phyloP scores from a whole-genome alignment of 2,113 vertebrate genomes.

The Serilophus lunatus region DNA sequence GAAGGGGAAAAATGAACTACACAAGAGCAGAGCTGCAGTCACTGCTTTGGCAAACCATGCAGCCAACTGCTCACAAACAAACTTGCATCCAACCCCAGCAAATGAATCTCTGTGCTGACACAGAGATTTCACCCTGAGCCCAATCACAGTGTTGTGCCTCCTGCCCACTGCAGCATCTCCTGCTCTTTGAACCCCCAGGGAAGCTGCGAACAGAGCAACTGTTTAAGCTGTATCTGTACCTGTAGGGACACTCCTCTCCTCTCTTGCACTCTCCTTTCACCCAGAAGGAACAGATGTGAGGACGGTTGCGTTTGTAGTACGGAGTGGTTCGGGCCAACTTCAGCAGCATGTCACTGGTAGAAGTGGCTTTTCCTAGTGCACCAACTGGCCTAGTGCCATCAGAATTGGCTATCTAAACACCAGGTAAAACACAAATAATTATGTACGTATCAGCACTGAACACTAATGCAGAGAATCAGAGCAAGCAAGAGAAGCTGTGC shows the following conservation, averaged over 20 bases:
- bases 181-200: too few species aligned
- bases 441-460: neutral
- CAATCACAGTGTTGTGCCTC: rapidly evolving
- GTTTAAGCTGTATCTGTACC: constrained; percentile 64
- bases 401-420: constrained; percentile 86
- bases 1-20: neutral
- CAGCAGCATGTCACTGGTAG: constrained; percentile 95
- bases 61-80: neutral
- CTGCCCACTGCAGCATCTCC: neutral
- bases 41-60: neutral
- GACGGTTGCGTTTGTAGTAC: constrained; percentile 97
- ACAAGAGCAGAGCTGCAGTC: neutral
- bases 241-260: constrained; percentile 98
- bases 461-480: neutral
- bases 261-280: constrained; percentile 98
- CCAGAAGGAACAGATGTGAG: constrained; percentile 99
- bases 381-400: constrained; percentile 92
- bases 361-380: constrained; percentile 89
- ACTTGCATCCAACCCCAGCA: too few species aligned
- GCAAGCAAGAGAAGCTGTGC: neutral
- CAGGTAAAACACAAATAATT: neutral
- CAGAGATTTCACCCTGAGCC: too few species aligned
- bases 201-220: rapidly evolving
- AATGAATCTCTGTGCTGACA: too few species aligned
- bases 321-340: constrained; percentile 96